Percentiles rank a stretch among this genome's conserved stretches.
phyloP scores from a whole-genome alignment of 2,888 invertebrate genomes.

The Cephus spinipes region DNA sequence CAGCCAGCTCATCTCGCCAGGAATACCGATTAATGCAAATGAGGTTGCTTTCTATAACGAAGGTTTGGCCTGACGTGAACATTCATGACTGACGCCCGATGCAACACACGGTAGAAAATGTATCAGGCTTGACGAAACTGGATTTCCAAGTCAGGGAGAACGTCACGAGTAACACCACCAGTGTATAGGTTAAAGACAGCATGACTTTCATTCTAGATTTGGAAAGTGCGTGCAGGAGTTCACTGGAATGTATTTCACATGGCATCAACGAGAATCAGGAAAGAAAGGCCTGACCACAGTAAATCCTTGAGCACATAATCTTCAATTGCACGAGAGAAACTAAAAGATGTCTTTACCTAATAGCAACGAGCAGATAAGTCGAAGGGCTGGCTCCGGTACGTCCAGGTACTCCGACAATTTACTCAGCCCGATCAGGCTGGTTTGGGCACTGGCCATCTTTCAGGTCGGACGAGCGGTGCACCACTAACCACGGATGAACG shows the following conservation, averaged over 20 bases:
- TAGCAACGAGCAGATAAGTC: constrained; percentile 74
- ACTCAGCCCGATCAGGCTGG: constrained; percentile 20
- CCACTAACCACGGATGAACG: not conserved
- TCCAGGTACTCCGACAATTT: constrained; percentile 69
- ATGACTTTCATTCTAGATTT: not conserved
- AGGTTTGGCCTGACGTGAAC: not conserved
- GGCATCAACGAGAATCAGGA: constrained; percentile 13
- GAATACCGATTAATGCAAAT: not conserved
- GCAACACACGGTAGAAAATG: not conserved
- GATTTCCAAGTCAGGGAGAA: not conserved
- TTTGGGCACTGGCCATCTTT: not conserved
- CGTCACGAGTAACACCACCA: too few relatives aligned
- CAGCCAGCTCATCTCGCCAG: not conserved
- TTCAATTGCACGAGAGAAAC: not conserved
- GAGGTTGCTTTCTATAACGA: not conserved
- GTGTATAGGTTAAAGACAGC: not conserved
- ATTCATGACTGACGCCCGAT: not conserved
- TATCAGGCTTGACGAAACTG: not conserved
- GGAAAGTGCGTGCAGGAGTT: not conserved
- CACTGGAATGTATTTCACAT: constrained; percentile 9
- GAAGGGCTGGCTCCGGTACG: constrained; percentile 75
- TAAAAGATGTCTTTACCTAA: constrained; percentile 67
- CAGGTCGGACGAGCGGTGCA: not conserved
- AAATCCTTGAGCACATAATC: not conserved
- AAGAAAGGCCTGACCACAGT: not conserved